Base-by-base conservation (phyloP, 2,888 invertebrate genomes). In the Torymus tubicola region DNA sequence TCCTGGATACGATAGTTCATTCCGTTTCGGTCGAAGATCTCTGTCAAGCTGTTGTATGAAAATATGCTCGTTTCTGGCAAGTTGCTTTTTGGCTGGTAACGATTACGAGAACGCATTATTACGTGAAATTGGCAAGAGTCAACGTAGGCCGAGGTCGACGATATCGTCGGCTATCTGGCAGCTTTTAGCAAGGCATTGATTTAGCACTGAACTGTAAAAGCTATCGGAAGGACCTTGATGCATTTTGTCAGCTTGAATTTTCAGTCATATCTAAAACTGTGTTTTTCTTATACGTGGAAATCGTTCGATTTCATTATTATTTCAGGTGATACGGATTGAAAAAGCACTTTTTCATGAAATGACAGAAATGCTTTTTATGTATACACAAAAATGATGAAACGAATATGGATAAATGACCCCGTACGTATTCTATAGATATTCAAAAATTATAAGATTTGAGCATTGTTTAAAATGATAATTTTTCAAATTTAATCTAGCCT, bases 91-190 rank as follows among this genome's bases (percentile, higher is more conserved):
- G 73, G 42, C 63, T 67, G 50, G 55, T 69, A 42, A 31, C n/a
- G 63, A 73, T 73, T 73, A 73, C 69, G 61, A 63, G 55, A 68
- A 4, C 52, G 61, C 53, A 73, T 69, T 79, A 79, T 79, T 79
- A 79, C 79, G 74, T 53, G 63, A 63, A 79, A 57, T 74, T 79
- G 73, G 79, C 79, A 79, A 79, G 61, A 57, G 42, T 4, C 18
- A 12, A 18, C 72, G 67, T 68, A 79, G 73, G 63, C 69, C 57
- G 79, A 74, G 73, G 68, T 79, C 69, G 55, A 18, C 16, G 53
- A 14, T 70, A 63, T 78, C 64, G 21, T 72, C 53, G 18, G n/a
- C 63, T 65, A 61, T 73, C n/a, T 79, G 73, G 68, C 63, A 79
- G 24, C 68, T 63, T 79, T 74, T 64, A 79, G 24, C 14, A 57